Evolutionary conservation across 2,113 vertebrate genomes (phyloP).

Genomic region (Malaclemys terrapin): DNA sequence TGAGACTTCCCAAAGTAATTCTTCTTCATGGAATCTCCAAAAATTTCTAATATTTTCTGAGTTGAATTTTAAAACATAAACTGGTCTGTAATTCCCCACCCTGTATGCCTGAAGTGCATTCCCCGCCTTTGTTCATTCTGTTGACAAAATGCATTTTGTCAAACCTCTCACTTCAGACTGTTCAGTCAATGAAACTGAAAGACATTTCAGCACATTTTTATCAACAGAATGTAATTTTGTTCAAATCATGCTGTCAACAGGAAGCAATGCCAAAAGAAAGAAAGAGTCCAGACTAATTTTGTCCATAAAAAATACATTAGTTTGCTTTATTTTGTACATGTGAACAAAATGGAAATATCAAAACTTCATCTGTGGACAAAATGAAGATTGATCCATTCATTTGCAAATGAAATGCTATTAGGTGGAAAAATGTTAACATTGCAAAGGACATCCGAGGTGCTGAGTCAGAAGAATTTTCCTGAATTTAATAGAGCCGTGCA

Average conservation of each 20-base stretch:
- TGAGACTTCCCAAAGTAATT: constrained; percentile 46
- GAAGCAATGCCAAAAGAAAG: constrained; percentile 36
- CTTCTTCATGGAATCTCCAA: constrained; percentile 33
- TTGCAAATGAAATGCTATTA: background rate
- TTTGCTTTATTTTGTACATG: constrained; percentile 8
- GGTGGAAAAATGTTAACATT: background rate
- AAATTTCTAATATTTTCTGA: constrained; percentile 23
- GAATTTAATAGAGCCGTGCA: background rate
- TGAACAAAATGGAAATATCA: constrained; percentile 28
- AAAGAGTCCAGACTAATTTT: constrained; percentile 48
- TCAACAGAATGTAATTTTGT: constrained; percentile 64
- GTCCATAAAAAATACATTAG: background rate
- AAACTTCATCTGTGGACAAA: background rate
- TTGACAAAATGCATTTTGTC: constrained; percentile 65
- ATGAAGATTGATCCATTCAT: constrained; percentile 42
- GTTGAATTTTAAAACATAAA: constrained; percentile 19
- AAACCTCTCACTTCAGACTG: constrained; percentile 63
- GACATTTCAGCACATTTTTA: constrained; percentile 61
- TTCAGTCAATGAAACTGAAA: constrained; percentile 60
- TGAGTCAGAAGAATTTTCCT: constrained; percentile 16
- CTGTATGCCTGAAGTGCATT: constrained; percentile 19
- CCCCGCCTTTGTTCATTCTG: constrained; percentile 29
- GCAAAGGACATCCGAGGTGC: background rate
- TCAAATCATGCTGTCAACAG: constrained; percentile 58
- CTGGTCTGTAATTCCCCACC: background rate